These are phyloP conservation scores for Caerostris extrusa DNA, from an alignment of 1,140 invertebrate species.

Conservation along the genomic window DNA sequence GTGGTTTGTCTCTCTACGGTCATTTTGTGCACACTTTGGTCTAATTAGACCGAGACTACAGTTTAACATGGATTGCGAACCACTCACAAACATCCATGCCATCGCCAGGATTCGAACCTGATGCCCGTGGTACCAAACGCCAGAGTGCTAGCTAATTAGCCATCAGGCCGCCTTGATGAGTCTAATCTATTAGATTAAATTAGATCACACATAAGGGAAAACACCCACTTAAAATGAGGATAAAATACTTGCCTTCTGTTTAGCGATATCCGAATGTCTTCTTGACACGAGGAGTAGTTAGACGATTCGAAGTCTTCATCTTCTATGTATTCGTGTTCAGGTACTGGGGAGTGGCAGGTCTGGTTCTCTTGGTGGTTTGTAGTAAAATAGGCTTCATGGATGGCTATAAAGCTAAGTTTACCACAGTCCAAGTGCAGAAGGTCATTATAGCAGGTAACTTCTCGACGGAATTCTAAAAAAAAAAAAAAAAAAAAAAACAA, in stretches of 20 bases:
- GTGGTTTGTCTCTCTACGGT: too few species aligned
- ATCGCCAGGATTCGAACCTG: too few species aligned
- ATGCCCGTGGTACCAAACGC: too few species aligned
- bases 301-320: neutral
- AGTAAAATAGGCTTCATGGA: conserved; percentile 72
- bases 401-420: conserved; percentile 66
- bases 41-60: too few species aligned
- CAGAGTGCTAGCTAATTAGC: too few species aligned
- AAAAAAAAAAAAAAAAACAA: neutral
- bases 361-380: conserved; percentile 31
- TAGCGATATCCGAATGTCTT: conserved; percentile 59
- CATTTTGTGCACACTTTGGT: too few species aligned
- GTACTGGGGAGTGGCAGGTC: conserved; percentile 54
- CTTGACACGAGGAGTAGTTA: conserved; percentile 37
- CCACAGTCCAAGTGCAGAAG: conserved; percentile 57
- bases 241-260: conserved; percentile 48
- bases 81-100: too few species aligned
- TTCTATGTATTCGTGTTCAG: conserved; percentile 63
- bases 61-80: too few species aligned
- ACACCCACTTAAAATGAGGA: too few species aligned
- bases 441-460: conserved; percentile 56
- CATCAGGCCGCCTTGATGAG: too few species aligned
- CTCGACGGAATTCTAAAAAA: conserved; percentile 54
- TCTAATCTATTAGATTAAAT: too few species aligned
- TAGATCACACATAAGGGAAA: too few species aligned